phyloP scores from a whole-genome alignment of 2,888 invertebrate species.

The Epirrita christyi region DNA sequence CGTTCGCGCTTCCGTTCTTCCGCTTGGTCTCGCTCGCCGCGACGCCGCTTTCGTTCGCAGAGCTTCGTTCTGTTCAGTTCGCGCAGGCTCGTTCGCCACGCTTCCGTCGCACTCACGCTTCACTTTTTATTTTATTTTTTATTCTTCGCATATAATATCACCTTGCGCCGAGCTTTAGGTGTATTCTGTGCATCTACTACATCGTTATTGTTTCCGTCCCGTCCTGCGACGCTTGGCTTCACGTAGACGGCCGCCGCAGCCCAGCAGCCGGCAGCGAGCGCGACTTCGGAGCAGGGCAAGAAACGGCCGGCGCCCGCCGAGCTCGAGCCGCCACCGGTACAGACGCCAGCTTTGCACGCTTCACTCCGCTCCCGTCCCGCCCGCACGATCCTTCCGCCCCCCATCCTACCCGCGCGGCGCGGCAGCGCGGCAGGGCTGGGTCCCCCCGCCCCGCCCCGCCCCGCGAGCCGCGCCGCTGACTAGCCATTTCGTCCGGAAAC shows the following conservation, averaged over 20 bases:
- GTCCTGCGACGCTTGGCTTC: slow-evolving; percentile 85
- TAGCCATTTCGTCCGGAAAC: slow-evolving; percentile 48
- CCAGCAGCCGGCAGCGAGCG: slow-evolving; percentile 89
- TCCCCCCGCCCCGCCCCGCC: slow-evolving; percentile 56
- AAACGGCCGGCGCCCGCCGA: slow-evolving; percentile 93
- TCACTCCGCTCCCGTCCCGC: slow-evolving; percentile 69
- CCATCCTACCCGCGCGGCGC: slow-evolving; percentile 56
- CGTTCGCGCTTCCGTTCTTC: slow-evolving; percentile 81
- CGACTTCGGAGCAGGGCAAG: slow-evolving; percentile 93
- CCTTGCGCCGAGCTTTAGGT: slow-evolving; percentile 84
- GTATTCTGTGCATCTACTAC: slow-evolving; percentile 85
- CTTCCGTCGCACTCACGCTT: slow-evolving; percentile 85
- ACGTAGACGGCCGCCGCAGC: slow-evolving; percentile 83
- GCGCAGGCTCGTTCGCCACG: slow-evolving; percentile 76
- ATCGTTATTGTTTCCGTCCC: slow-evolving; percentile 85
- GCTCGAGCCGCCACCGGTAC: slow-evolving; percentile 94
- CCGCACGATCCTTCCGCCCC: slow-evolving; percentile 61
- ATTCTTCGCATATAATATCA: slow-evolving; percentile 81
- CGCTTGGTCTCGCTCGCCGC: slow-evolving; percentile 81
- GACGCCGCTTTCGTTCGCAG: slow-evolving; percentile 82
- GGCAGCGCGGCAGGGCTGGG: slow-evolving; percentile 55
- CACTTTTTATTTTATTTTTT: slow-evolving; percentile 76
- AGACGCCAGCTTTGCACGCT: slow-evolving; percentile 88
- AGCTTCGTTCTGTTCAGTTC: slow-evolving; percentile 80
- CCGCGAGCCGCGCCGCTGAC: slow-evolving; percentile 64